Evolutionary conservation across 2,113 vertebrate species (phyloP), one percentile per base, ranked within the genome.

Genomic region (Channa argus): DNA sequence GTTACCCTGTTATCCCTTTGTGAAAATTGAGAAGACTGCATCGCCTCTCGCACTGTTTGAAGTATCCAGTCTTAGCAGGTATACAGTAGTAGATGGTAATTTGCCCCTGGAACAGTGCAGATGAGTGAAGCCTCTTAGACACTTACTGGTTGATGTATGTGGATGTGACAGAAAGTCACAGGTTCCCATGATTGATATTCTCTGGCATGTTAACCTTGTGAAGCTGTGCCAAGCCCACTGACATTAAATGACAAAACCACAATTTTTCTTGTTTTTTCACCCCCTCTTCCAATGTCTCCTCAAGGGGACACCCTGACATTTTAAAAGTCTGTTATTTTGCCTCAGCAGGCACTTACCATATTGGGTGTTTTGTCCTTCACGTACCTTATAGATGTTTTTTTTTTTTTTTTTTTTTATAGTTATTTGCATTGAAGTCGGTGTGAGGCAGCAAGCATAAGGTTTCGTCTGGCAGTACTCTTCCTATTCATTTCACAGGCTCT

Each of bases 231-330:
- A 74, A 83, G 60, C 60, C 67, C 77, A 70, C 77, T 91, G 88
- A 88, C 86, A 84, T 84, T 72, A 80, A 85, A 85, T 86, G 83
- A 89, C 81, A 89, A 86, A 88, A 81, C 58, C 75, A 73, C 63
- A 80, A 37, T 82, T 71, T 74, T 70, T 75, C 47, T 66, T 70
- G 3, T 49, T 36, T 65, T 63, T 54, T 43, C 45, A 5, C 24
- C 5, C 10, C 6, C 14, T n/a, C 61, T 55, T 71, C 74, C 67
- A 78, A 76, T 66, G 56, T 83, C 87, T 87, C 65, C 83, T 90
- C 71, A 80, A 89, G 88, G 83, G 83, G 84, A 89, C 79, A 88
- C 56, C 59, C 75, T 90, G 87, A 89, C 87, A 90, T 90, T 87
- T 85, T 80, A 70, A 82, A 88, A 85, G 74, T 86, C 77, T 90